Conservation (phyloP, 2,113 vertebrate species). For the Pteropus alecto region DNA sequence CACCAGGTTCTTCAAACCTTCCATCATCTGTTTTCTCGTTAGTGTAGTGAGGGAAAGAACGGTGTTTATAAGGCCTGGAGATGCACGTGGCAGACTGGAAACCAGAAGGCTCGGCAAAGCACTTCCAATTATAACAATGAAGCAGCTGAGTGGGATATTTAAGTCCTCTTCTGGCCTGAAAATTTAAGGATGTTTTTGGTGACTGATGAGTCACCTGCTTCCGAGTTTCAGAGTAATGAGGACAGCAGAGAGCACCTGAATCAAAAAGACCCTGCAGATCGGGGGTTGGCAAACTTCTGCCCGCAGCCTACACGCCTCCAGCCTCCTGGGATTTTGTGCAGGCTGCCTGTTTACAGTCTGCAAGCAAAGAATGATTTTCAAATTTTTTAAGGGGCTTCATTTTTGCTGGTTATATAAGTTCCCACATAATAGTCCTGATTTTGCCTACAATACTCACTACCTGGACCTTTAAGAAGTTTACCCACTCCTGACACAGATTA, state of each 20-base stretch:
- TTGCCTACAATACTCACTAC: not conserved
- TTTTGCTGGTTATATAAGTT: not conserved
- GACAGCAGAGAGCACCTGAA: not conserved
- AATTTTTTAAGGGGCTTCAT: not conserved
- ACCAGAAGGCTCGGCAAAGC: not conserved
- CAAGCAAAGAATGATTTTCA: not conserved
- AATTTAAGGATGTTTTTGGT: not conserved
- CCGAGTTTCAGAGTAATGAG: not conserved
- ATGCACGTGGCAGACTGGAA: not conserved
- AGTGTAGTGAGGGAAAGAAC: not conserved
- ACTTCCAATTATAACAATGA: no score
- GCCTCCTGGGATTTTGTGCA: rapidly evolving
- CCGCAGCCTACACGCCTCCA: rapidly evolving
- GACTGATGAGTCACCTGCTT: not conserved
- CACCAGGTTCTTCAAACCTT: not conserved
- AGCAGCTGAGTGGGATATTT: not conserved
- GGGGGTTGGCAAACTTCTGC: not conserved
- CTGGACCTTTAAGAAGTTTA: not conserved
- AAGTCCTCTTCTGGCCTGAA: not conserved
- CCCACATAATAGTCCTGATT: not conserved
- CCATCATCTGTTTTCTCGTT: not conserved
- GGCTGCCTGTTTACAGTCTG: not conserved
- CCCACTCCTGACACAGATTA: not conserved
- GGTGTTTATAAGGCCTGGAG: not conserved
- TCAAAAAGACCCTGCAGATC: not conserved